Base-by-base conservation (phyloP, 2,797 vertebrate species). In the Diceros bicornis region DNA sequence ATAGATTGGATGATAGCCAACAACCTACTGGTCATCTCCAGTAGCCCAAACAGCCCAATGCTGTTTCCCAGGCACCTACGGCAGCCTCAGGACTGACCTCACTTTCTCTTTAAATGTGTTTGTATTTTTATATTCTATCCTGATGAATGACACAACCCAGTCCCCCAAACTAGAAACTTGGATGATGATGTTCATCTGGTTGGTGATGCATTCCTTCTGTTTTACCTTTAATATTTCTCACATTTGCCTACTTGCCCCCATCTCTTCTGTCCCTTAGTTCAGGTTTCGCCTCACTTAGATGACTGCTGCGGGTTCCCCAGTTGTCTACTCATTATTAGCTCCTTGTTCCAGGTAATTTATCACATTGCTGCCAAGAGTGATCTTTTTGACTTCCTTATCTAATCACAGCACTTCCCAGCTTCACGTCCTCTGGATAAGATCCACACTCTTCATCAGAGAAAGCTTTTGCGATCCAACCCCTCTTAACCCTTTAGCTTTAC, bases 351-450 rank as follows among this genome's bases (percentile, higher is more conserved):
- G 57, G 11, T 79, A 59, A 62, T 71, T 86, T 44, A 83, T 75
- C 27, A 87, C 10, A 14, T 66, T 82, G 44, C n/a, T 84, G 17
- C 37, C 8, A 64, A 64, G 68, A 92, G 66, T 81, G 62, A 64
- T 69, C 78, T 64, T 78, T 88, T 84, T 96, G 18, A 94, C 47
- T 83, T 95, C 20, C 34, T 97, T 72, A 91, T 91, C 64, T 94
- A 90, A 94, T 95, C 85, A 82, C 37, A 78, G 59, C 25, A 96
- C n/a, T 62, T 84, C 47, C 9, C 66, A 91, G 6, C n/a, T 95
- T 91, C 71, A 94, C 86, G 62, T 90, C 29, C 61, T 94, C 20
- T 61, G 55, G 23, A 34, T 77, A 93, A 95, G 88, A 84, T 91
- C 74, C 44, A 91, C 7, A 96, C 21, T 96, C 8, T 17, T 91